Percentiles rank a stretch among this genome's conserved stretches.
Conservation (phyloP, 2,797 vertebrate species). For the Cirrhinus mrigala region DNA sequence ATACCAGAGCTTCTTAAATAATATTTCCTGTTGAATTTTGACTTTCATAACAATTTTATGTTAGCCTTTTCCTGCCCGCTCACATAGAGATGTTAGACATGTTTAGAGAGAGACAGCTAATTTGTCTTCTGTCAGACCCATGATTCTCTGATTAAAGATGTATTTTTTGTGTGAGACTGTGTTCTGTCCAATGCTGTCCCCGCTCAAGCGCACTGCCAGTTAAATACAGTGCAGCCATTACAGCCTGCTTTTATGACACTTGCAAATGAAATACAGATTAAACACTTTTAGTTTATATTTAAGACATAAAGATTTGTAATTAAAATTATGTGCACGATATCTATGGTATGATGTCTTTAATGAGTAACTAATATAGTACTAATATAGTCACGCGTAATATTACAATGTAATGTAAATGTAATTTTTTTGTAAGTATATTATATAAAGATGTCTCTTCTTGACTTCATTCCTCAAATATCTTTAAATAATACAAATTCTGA, state of each 20-base stretch:
- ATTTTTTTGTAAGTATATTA: neutral
- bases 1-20: conserved; percentile 67
- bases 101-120: conserved; percentile 63
- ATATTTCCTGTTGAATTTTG: conserved; percentile 70
- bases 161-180: conserved; percentile 42
- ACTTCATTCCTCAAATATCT: neutral
- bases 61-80: conserved; percentile 53
- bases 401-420: neutral
- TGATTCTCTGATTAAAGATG: conserved; percentile 60
- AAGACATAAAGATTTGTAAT: neutral
- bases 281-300: neutral
- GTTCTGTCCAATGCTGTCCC: neutral
- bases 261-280: conserved; percentile 5
- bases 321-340: neutral
- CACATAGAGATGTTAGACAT: conserved; percentile 62
- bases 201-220: neutral
- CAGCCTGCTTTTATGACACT: neutral
- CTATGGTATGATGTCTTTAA: neutral
- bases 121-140: conserved; percentile 60
- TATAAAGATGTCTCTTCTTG: neutral
- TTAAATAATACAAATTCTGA: neutral
- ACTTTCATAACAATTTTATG: conserved; percentile 66
- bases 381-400: neutral
- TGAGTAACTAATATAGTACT: neutral
- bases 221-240: neutral